These are phyloP conservation scores for Phyllotreta striolata DNA, from an alignment of 2,888 invertebrate species.

Conservation along the genomic window DNA sequence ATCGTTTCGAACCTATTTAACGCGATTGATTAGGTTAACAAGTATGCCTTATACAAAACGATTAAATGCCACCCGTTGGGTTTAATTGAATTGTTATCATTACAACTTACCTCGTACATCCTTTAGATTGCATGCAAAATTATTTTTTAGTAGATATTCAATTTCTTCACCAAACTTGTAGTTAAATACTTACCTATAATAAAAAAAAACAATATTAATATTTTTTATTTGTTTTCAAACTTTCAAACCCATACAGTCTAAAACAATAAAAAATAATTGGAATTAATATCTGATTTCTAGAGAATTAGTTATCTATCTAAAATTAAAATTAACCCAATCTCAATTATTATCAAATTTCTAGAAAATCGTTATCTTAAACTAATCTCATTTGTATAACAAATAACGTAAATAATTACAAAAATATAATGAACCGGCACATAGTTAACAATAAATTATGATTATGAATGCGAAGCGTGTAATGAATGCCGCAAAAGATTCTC, in stretches of 20 bases:
- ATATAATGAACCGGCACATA: slow-evolving; percentile 5
- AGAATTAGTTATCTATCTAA: neutral
- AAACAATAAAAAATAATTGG: neutral
- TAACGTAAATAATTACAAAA: neutral
- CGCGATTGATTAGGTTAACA: slow-evolving; percentile 14
- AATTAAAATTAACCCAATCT: neutral
- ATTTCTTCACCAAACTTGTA: neutral
- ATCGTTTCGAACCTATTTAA: neutral
- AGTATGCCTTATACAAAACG: too few species aligned
- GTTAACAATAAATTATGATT: slow-evolving; percentile 11
- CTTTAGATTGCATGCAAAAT: slow-evolving; percentile 29
- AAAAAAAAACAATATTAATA: slow-evolving; percentile 21
- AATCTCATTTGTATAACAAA: slow-evolving; percentile 1
- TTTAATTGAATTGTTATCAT: neutral
- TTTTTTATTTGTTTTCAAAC: slow-evolving; percentile 1
- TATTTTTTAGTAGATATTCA: neutral
- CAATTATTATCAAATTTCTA: too few species aligned
- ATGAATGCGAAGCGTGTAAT: slow-evolving; percentile 33
- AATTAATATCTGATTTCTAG: neutral
- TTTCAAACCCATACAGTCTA: slow-evolving; percentile 23
- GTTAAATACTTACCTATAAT: slow-evolving; percentile 32
- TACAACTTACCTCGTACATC: slow-evolving; percentile 30
- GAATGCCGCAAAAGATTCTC: slow-evolving; percentile 42
- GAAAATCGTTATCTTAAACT: neutral
- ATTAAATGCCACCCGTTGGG: too few species aligned